Evolutionary conservation across 2,888 invertebrate species (phyloP).

Genomic region (Patella caerulea): DNA sequence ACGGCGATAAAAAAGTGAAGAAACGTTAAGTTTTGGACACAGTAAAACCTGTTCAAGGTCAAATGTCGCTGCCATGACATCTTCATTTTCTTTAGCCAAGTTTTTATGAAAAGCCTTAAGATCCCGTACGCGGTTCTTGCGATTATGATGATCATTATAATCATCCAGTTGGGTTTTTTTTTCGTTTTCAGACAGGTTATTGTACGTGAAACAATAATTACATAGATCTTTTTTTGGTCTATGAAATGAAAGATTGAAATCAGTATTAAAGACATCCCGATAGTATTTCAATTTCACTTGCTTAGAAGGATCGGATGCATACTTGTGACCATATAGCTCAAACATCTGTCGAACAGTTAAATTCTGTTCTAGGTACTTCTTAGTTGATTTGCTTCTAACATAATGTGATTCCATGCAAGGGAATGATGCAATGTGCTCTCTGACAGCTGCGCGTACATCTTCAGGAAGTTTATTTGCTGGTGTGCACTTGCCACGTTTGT

Average conservation of each 20-base stretch:
- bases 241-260: too few species aligned
- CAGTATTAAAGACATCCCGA: too few species aligned
- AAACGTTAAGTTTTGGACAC: not conserved
- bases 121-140: too few species aligned
- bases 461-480: not conserved
- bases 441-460: not conserved
- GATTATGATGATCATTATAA: too few species aligned
- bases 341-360: not conserved
- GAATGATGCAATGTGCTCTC: not conserved
- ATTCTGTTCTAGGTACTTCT: not conserved
- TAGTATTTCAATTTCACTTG: not conserved
- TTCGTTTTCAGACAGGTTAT: too few species aligned
- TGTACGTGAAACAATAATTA: too few species aligned
- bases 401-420: not conserved
- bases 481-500: not conserved
- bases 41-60: slow-evolving; percentile 3
- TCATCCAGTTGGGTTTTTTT: too few species aligned
- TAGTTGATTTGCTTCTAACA: not conserved
- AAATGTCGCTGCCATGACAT: not conserved
- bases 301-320: not conserved
- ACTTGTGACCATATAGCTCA: too few species aligned
- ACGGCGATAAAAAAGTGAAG: not conserved
- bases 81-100: too few species aligned
- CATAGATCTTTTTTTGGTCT: too few species aligned
- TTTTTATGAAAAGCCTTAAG: too few species aligned